Evolutionary conservation across 2,113 vertebrate species (phyloP).

Genomic region (Eurypyga helias): DNA sequence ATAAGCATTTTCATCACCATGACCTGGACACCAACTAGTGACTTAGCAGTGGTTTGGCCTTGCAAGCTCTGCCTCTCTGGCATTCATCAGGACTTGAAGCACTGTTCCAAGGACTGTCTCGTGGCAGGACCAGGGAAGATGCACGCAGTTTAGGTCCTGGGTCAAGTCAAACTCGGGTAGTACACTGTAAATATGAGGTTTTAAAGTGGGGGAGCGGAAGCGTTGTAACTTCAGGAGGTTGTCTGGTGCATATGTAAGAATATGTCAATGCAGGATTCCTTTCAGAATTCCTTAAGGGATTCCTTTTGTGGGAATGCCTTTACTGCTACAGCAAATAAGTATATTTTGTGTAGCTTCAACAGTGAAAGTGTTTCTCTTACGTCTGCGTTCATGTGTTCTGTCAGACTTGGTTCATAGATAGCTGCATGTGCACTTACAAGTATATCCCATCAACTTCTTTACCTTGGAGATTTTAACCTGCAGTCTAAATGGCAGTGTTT

Average conservation of each 20-base stretch:
- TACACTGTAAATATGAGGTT: neutral
- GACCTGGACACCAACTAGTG: neutral
- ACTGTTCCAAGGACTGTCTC: neutral
- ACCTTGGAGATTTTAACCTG: neutral
- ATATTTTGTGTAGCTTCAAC: neutral
- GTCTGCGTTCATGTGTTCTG: neutral
- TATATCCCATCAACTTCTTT: neutral
- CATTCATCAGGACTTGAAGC: neutral
- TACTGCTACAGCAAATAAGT: neutral
- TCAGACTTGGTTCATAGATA: neutral
- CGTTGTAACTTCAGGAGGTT: neutral
- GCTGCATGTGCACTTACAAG: accelerated
- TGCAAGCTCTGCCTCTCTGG: neutral
- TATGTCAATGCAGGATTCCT: neutral
- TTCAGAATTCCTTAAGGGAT: neutral
- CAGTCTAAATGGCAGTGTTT: neutral
- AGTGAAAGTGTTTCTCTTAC: neutral
- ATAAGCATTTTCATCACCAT: neutral
- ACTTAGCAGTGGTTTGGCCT: neutral
- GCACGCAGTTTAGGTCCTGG: neutral
- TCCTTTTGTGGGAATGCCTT: neutral
- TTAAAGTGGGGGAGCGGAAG: neutral
- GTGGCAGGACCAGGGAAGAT: neutral
- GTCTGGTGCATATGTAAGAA: neutral
- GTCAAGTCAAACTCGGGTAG: neutral